Conservation (phyloP, 2,888 invertebrate genomes). For the Ennomos fuscantarius region DNA sequence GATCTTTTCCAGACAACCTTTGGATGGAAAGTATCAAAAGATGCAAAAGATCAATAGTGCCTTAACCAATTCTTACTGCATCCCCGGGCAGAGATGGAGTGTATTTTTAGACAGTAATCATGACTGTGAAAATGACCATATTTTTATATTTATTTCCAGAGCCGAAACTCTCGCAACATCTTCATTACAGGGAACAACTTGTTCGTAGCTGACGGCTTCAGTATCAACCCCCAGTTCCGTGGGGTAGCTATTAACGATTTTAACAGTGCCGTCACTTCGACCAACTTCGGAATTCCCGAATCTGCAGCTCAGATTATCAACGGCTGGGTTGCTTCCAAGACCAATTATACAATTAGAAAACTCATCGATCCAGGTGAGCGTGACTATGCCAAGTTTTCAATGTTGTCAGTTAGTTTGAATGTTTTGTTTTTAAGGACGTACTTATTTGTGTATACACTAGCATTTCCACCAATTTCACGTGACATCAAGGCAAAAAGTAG, state of each 20-base stretch:
- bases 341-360: conserved; percentile 87
- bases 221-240: conserved; percentile 60
- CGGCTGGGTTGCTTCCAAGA: conserved; percentile 88
- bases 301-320: conserved; percentile 87
- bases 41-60: no score
- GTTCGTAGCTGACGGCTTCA: conserved; percentile 64
- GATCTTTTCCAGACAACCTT: no score
- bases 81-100: no score
- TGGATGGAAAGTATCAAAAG: no score
- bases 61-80: no score
- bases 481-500: no score
- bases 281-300: conserved; percentile 80
- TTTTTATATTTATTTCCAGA: conserved; percentile 53
- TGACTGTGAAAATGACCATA: no score
- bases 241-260: conserved; percentile 72
- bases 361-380: conserved; percentile 83
- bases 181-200: conserved; percentile 69
- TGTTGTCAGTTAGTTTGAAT: no score
- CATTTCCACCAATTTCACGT: no score
- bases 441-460: no score
- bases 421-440: no score
- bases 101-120: no score
- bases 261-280: conserved; percentile 81
- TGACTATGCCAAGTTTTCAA: not conserved
- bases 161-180: conserved; percentile 61